A percentile compares a stretch with the other conserved stretches of the same genome.
Evolutionary conservation across 2,797 vertebrate species (phyloP).

Genomic region (Erethizon dorsatum): DNA sequence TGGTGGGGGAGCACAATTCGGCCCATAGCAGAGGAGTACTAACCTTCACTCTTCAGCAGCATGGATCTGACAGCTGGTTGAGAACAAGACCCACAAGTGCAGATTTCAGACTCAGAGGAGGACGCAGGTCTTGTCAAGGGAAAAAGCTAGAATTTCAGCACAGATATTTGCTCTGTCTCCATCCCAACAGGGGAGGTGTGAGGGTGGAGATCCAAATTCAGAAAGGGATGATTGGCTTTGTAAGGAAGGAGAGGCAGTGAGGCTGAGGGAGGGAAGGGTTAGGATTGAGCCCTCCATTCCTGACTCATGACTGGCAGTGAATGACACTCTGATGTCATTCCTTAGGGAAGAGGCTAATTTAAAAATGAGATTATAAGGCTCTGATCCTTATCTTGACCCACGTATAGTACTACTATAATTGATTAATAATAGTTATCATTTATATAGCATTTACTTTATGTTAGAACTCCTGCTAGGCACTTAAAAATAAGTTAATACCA

Average conservation of each 20-base stretch:
- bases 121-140: neutral
- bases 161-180: no score
- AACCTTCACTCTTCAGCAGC: neutral
- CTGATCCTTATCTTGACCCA: neutral
- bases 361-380: neutral
- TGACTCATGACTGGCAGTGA: neutral
- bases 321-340: neutral
- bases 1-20: neutral
- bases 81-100: neutral
- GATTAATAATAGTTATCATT: neutral
- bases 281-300: no score
- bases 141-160: neutral
- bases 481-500: neutral
- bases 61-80: neutral
- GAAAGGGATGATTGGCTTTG: neutral
- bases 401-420: neutral
- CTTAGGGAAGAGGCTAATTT: neutral
- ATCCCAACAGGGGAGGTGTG: accelerated
- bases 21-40: no score
- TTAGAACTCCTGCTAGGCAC: neutral
- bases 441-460: neutral
- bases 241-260: neutral
- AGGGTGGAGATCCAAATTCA: no score
- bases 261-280: neutral
- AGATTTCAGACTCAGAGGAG: neutral